Base-by-base conservation (phyloP, 2,113 vertebrate genomes). In the Sporophila hypoxantha region DNA sequence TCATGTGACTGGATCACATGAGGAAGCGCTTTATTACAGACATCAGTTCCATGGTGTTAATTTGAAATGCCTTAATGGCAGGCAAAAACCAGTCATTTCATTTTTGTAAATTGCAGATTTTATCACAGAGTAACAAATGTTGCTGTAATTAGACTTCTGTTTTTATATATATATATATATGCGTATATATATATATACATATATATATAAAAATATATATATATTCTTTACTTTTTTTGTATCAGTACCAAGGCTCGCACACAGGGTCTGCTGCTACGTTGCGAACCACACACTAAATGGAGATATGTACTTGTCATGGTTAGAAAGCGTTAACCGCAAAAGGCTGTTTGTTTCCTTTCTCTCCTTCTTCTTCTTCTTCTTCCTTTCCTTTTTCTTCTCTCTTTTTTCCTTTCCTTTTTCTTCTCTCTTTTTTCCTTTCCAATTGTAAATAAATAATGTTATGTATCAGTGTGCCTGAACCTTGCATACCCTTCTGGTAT, bases 41-140 rank as follows among this genome's bases (percentile, higher is more conserved):
- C 99, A 98, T 99, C 98, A 98, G 97, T 98, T 99, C 98, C 98
- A 98, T 98, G 98, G 98, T 99, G 98, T 99, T 99, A 97, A 98
- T 97, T 97, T 98, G 97, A 98, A 98, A 98, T 98, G 98, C 98
- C 98, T 99, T 98, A 97, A 97, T 99, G 97, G 98, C 98, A 99
- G 98, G 98, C 98, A 98, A 98, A 98, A 97, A 98, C 97, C 94
- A 97, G 96, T 97, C 96, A 98, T 98, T 98, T 98, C 97, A 97
- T 98, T 98, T 99, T 98, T 98, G 98, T 98, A 98, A 97, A 98
- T 97, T 97, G 95, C 97, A 96, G 97, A 97, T 98, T 98, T 98
- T 98, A 97, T 98, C 98, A 97, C 96, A 97, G 97, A 98, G 97
- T 97, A 97, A 97, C 97, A 96, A 97, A 97, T 97, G 97, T 98